Conservation (phyloP, 2,888 invertebrate genomes). For the Trachelus troglodyta region DNA sequence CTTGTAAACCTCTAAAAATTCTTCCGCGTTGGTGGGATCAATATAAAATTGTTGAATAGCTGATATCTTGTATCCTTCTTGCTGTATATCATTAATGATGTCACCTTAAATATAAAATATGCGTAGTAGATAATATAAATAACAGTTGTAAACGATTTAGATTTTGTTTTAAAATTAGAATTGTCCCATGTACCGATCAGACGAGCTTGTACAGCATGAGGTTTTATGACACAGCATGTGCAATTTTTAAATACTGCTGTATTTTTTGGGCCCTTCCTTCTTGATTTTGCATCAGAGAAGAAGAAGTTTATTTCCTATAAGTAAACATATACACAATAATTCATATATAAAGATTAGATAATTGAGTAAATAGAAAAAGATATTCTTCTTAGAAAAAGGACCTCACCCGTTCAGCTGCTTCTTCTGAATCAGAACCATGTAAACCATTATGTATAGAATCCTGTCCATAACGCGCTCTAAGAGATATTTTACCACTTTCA, state of each 20-base stretch:
- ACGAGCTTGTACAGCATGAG: conserved; percentile 86
- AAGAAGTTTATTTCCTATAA: conserved; percentile 74
- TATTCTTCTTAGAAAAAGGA: neutral
- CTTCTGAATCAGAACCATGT: conserved; percentile 73
- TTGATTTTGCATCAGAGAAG: conserved; percentile 68
- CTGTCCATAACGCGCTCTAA: conserved; percentile 76
- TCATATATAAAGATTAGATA: conserved; percentile 3
- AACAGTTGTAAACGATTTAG: neutral
- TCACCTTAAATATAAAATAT: conserved; percentile 69
- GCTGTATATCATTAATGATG: conserved; percentile 79
- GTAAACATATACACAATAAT: conserved; percentile 14
- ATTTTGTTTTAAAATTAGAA: neutral
- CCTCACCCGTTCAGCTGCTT: conserved; percentile 69
- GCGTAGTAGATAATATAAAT: neutral
- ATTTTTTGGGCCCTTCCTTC: conserved; percentile 65
- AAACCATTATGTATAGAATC: conserved; percentile 77
- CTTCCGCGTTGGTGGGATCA: conserved; percentile 85
- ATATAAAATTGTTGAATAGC: conserved; percentile 84
- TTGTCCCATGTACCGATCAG: conserved; percentile 61
- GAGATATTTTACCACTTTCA: conserved; percentile 68
- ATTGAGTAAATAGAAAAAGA: neutral
- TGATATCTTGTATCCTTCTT: conserved; percentile 81
- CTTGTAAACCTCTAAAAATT: conserved; percentile 93
- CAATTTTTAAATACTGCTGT: conserved; percentile 75
- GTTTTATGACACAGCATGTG: conserved; percentile 88